Percentiles rank a stretch among this genome's conserved stretches.
phyloP scores from a whole-genome alignment of 2,797 vertebrate species.

The Sternarchorhynchus goeldii region DNA sequence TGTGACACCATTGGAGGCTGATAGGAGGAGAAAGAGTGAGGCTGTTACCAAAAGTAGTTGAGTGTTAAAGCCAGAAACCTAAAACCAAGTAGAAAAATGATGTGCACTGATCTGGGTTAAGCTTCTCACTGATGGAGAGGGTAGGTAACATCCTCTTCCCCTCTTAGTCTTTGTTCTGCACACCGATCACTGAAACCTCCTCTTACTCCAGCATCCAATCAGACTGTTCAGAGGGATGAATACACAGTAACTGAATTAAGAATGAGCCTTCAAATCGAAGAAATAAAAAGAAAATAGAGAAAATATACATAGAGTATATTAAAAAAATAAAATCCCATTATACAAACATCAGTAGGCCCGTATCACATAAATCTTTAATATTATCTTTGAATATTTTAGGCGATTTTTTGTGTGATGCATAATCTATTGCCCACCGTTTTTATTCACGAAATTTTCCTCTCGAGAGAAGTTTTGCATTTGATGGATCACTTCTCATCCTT shows the following conservation, averaged over 20 bases:
- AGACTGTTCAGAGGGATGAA: constrained; percentile 6
- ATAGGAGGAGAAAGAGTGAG: background rate
- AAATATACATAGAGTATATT: background rate
- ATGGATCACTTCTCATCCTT: background rate
- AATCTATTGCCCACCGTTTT: background rate
- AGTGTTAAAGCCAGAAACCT: background rate
- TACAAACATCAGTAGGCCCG: too few relatives aligned
- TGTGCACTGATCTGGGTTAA: constrained; percentile 27
- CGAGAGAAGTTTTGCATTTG: background rate
- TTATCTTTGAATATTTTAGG: background rate
- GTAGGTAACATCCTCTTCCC: constrained; percentile 20
- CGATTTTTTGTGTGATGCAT: too few relatives aligned
- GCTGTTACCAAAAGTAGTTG: background rate
- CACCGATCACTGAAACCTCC: constrained; percentile 49
- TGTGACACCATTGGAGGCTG: background rate
- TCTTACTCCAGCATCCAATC: constrained; percentile 42
- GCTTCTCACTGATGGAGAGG: constrained; percentile 22
- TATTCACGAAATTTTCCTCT: background rate
- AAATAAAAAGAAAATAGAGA: background rate
- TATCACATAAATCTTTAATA: background rate
- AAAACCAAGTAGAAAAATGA: constrained; percentile 11
- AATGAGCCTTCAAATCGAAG: background rate
- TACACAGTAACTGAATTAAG: background rate
- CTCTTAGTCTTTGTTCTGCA: constrained; percentile 30
- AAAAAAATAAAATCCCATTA: too few relatives aligned